Percentiles rank a stretch among this genome's conserved stretches.
phyloP scores from a whole-genome alignment of 1,140 invertebrate genomes.

The Muscidifurax raptorellus region DNA sequence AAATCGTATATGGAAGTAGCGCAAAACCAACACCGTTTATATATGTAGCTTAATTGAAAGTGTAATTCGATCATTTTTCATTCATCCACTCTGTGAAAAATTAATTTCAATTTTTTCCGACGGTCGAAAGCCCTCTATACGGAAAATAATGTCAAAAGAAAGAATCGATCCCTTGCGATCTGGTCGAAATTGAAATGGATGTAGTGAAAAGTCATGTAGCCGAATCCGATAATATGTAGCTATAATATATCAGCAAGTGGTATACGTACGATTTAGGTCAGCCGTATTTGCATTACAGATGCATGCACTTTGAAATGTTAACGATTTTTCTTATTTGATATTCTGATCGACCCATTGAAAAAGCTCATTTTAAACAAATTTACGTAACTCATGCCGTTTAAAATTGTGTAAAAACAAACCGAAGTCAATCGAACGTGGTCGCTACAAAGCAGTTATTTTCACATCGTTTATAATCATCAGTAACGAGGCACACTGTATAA shows the following conservation, averaged over 20 bases:
- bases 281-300: not conserved
- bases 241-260: not conserved
- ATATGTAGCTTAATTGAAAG: not conserved
- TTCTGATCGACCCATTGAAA: not conserved
- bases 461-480: no score
- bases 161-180: not conserved
- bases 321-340: not conserved
- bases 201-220: not conserved
- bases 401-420: not conserved
- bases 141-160: not conserved
- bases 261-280: constrained; percentile 4
- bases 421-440: no score
- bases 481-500: not conserved
- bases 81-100: not conserved
- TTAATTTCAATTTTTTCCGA: not conserved
- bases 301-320: not conserved
- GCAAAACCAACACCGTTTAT: not conserved
- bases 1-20: no score
- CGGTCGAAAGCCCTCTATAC: not conserved
- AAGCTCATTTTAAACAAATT: not conserved
- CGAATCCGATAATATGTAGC: not conserved
- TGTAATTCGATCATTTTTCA: not conserved
- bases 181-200: not conserved
- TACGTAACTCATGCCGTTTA: not conserved
- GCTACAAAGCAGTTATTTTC: no score